Base-by-base conservation (phyloP, 2,113 vertebrate species). In the Neoarius graeffei region DNA sequence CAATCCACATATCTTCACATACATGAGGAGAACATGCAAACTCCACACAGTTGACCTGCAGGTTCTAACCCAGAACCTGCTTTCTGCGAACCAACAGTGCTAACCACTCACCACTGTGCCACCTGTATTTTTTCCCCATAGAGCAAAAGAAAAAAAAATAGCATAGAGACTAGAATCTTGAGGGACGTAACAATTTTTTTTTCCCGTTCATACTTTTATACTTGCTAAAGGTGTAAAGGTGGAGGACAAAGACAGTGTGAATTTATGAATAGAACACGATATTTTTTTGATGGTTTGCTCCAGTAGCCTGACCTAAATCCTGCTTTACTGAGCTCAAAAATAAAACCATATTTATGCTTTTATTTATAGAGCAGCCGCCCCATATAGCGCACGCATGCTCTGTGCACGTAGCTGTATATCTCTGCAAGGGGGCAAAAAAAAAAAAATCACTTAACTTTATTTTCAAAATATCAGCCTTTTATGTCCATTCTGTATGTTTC, bases 291-390 rank as follows among this genome's bases (percentile, higher is more conserved):
- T 79, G 25, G 14, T 56, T 79, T 81, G 79, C 17, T 81, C 79
- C 56, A 81, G 54, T 81, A 81, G 27, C 54, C 79, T 81, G 79
- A 81, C 79, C 79, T 59, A 81, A 59, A 81, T 59, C 56, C 79
- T 81, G 56, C 54, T 3, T 57, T 56, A 57, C 23, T 81, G 54
- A 9, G 54, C 9, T 35, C 54, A 7, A 59, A 59, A 81, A 20
- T 81, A 30, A 59, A 30, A 30, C 77, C 15, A 30, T 59, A 81
- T 81, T 81, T 81, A 81, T 81, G 79, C 79, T 81, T 59, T 59
- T 81, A 81, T 59, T 81, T 59, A 81, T 81, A 59, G 79, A 30
- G 54, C 23, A 3, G 15, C 54, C 5, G 27, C 77, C 35, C 79
- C 56, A 35, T 59, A 81, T 81, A 59, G 52, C 79, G 3, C 77